These are phyloP conservation scores for Takifugu ocellatus DNA, from an alignment of 2,797 vertebrate genomes.

Conservation along the genomic window DNA sequence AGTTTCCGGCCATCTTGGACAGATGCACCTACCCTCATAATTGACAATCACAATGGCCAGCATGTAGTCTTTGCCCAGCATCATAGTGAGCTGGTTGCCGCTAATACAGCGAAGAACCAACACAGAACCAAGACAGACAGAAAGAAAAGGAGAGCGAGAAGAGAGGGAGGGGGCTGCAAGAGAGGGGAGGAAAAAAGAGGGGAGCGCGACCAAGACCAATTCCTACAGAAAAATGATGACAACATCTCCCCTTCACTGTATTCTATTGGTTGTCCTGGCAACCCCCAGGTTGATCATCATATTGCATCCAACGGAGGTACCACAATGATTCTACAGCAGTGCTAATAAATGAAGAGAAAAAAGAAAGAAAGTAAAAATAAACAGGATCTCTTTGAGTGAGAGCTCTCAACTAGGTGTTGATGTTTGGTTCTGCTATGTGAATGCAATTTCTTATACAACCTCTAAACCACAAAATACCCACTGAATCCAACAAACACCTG, in stretches of 20 bases:
- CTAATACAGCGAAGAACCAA: slow-evolving; percentile 47
- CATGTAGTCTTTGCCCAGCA: slow-evolving; percentile 80
- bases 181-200: neutral
- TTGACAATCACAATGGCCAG: slow-evolving; percentile 81
- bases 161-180: slow-evolving; percentile 19
- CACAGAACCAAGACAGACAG: slow-evolving; percentile 50
- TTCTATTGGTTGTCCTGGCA: slow-evolving; percentile 50
- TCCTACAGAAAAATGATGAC: slow-evolving; percentile 1
- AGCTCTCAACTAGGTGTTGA: slow-evolving; percentile 14
- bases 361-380: neutral
- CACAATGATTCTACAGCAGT: neutral
- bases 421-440: slow-evolving; percentile 48
- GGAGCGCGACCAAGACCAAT: neutral
- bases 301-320: slow-evolving; percentile 24
- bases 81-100: slow-evolving; percentile 68
- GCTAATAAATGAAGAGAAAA: neutral
- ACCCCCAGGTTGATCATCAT: slow-evolving; percentile 26
- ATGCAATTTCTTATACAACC: slow-evolving; percentile 43
- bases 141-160: slow-evolving; percentile 23
- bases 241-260: slow-evolving; percentile 17
- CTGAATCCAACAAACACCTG: slow-evolving; percentile 55
- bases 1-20: slow-evolving; percentile 23
- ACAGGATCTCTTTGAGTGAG: slow-evolving; percentile 11
- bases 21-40: slow-evolving; percentile 74
- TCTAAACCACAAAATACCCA: slow-evolving; percentile 49